Conservation (phyloP, 2,888 invertebrate genomes). For the Limnephilus lunatus region DNA sequence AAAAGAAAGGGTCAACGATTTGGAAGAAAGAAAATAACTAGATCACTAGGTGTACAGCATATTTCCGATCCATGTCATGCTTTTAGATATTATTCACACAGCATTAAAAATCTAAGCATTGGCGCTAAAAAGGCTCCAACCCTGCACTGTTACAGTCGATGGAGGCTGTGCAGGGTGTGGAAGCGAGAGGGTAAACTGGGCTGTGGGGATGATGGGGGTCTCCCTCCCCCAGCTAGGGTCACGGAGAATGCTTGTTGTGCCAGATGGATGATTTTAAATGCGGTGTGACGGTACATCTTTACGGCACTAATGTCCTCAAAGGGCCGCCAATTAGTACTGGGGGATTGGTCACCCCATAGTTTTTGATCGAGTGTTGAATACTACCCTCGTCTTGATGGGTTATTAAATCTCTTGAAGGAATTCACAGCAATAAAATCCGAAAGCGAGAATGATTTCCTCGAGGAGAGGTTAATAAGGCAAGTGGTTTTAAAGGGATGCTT, state of each 20-base stretch:
- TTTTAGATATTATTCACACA: background rate
- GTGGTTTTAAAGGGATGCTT: too few relatives aligned
- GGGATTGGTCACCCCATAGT: slow-evolving; percentile 5
- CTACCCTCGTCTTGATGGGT: background rate
- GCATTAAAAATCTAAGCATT: background rate
- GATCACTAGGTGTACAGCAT: background rate
- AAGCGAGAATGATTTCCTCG: background rate
- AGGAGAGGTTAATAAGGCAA: too few relatives aligned
- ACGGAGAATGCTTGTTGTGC: slow-evolving; percentile 44
- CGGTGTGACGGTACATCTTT: slow-evolving; percentile 25
- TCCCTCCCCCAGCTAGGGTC: slow-evolving; percentile 5
- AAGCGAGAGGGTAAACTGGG: background rate
- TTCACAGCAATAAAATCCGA: background rate
- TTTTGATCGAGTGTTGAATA: slow-evolving; percentile 3
- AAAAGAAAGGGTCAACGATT: too few relatives aligned
- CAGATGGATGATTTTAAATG: slow-evolving; percentile 45
- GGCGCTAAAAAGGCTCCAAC: background rate
- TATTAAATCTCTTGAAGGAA: background rate
- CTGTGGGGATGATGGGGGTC: background rate
- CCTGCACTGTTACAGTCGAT: background rate
- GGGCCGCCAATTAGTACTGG: slow-evolving; percentile 25
- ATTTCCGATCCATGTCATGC: background rate
- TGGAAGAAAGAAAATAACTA: too few relatives aligned
- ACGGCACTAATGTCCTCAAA: slow-evolving; percentile 31
- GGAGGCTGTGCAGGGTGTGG: background rate